Base-by-base conservation (phyloP, 2,113 vertebrate species). In the Gambusia holbrooki region DNA sequence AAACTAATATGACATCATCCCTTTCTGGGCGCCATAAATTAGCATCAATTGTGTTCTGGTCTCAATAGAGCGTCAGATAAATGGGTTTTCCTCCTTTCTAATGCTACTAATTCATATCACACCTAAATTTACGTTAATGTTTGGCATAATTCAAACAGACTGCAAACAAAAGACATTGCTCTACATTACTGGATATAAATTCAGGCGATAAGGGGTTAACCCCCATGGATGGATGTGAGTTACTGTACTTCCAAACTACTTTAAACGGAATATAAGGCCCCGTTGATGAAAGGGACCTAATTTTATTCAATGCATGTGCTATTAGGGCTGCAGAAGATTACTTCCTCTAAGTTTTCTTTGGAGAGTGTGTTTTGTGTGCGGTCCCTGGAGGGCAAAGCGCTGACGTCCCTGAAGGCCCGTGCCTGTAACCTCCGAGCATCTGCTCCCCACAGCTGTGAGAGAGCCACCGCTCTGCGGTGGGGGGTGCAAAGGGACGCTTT, bases 361-460 rank as follows among this genome's bases (percentile, higher is more conserved):
- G 66, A 85, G 79, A 77, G 66, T 66, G 71, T 74, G 86, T 83
- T 90, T 75, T 73, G 75, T 83, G 65, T 85, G 82, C 77, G 66
- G 85, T 84, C 89, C 85, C 90, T 79, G 88, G 90, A 91, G 91
- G 87, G 88, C 88, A 90, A 88, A 89, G 76, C 51, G 79, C 42
- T 66, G 74, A 83, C 66, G 86, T 90, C 87, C 90, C 90, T 63
- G 63, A 83, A 84, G 92, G 85, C 87, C 81, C 88, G 78, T 63
- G 87, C 80, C 79, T 79, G 86, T 82, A 89, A 91, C 91, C 89
- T 88, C 84, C 2, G 85, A 91, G 84, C 92, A 93, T 92, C 91
- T 92, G 92, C 89, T 89, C 76, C 79, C 88, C 86, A 90, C 92
- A 92, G 92, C 92, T 93, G 91, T 90, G 90, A 80, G 90, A 80